Base-by-base conservation (phyloP, 30 jellyfish, hydroid and myxozoan genomes). In the Hydra vulgaris region DNA sequence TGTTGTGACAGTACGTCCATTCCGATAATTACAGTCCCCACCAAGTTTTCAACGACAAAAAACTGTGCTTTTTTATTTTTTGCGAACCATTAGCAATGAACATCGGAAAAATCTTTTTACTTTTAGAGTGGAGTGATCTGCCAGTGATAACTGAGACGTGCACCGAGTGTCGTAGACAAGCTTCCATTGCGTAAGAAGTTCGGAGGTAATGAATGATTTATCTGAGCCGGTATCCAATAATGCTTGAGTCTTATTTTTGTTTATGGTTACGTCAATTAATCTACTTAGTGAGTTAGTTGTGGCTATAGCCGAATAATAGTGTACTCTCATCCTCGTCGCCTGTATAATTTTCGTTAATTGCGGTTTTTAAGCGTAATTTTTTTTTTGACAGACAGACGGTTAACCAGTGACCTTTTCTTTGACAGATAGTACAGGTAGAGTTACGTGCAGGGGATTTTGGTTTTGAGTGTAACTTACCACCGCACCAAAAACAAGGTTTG, bases 1-100 rank as follows among this genome's bases (percentile, higher is more conserved):
- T 84, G 94, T 72, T 78, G 89, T 15, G 71, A 0, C 77, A 76
- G 83, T 15, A 76, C 15, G 83, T 77, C 89, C 74, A 55, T 79
- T 7, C 92, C 89, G 18, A 77, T 24, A 7, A 83, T 83, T 7
- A 83, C 72, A 55, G 69, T 82, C 17, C 75, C 21, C 61, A 86
- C 77, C 84, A 83, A 56, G 7, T 73, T 56, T 8, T 27, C 80
- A 21, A 40, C 61, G 12, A 40, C 12, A 40, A 40, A 12, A 40
- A 40, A 40, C 61, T 40, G 61, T 40, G 61, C 61, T 40, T 40
- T 40, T n/a, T 40, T 3, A 12, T 40, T 40, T 40, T 40, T 40
- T 12, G 61, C 61, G 12, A 40, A 12, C 61, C 61, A 40, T 40
- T 40, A 40, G 61, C 12, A 40, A 40, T 40, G 61, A 40, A 40